Evolutionary conservation across 2,797 vertebrate species (phyloP), one percentile per base, ranked within the genome.

Genomic region (Lagorchestes hirsutus): DNA sequence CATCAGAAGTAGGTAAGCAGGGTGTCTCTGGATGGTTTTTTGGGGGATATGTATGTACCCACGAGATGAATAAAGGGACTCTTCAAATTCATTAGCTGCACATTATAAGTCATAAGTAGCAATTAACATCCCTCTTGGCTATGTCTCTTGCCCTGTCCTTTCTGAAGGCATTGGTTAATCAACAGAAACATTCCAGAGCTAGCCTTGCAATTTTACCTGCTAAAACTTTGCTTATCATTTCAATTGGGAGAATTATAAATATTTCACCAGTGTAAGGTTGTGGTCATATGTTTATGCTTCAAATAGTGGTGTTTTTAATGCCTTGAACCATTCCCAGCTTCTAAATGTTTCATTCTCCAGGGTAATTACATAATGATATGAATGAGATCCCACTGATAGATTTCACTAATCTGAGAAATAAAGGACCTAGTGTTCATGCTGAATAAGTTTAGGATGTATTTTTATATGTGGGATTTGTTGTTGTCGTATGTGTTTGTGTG

Each of bases 231-330:
- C 95, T 96, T 96, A 94, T 90, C 90, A 96, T 94, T 97, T 92
- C 92, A 96, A 97, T 96, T 94, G 93, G n/a, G 82, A 97, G 96
- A 1, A 18, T 5, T 92, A 57, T 97, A 98, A 98, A 98, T 98
- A 97, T 97, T 98, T 98, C 95, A 97, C 62, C 93, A 87, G 56
- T 94, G 27, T 82, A 96, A 27, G 18, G 90, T 98, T 98, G 97
- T 97, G 59, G 40, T 87, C 40, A 87, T 27, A 46, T 87, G 40
- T 87, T 1, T 87, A 16, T 87, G 40, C 31, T 46, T 87, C 6
- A 97, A 98, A 97, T 54, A 59, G 12, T 97, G 5, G 0, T 93
- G 92, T 97, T 97, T 98, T 97, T 94, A 93, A 96, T 92, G 92
- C 9, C 91, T 92, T 31, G 62, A 91, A 93, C 54, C 97, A 98